Base-by-base conservation (phyloP, 2,797 vertebrate genomes). In the Artibeus jamaicensis region DNA sequence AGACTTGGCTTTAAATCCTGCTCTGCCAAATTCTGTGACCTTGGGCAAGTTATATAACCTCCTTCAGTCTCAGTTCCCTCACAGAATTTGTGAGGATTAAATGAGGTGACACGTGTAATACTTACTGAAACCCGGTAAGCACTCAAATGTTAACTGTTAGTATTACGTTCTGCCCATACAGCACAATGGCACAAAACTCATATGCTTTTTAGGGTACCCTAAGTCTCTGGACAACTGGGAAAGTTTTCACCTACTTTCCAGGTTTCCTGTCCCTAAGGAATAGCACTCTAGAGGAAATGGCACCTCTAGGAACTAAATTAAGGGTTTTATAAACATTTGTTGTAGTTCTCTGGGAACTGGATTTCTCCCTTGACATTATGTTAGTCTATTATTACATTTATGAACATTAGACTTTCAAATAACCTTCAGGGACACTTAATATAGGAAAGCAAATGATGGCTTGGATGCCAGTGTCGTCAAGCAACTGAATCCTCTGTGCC, bases 201-300 rank as follows among this genome's bases (percentile, higher is more conserved):
- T 59, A n/a, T 59, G 10, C 9, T 48, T 34, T 71, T 62, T 78
- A 83, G 9, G n/a, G 79, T 78, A 34, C 55, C 42, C 74, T 65
- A 73, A 77, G 24, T 57, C 44, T 68, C 50, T 79, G 70, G 57
- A 71, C 39, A 89, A 70, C 42, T 83, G 48, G 55, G 42, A 50
- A 94, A 76, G 67, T 74, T 96, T 93, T 81, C 46, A 44, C 24
- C 85, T 93, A 26, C 50, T 89, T 94, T 94, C 14, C n/a, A 96
- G 62, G 32, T 83, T 92, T 18, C 76, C 71, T 91, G 18, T 11
- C 71, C 34, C 1, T 85, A 89, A 68, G 37, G 62, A 84, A 94
- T 85, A 94, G 34, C 57, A 55, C 59, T 39, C 14, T 82, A 92
- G 62, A 68, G 82, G n/a, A 92, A 92, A 65, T 88, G 92, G 62